Evolutionary conservation across 2,113 vertebrate species (phyloP), one percentile per base, ranked within the genome.

Genomic region (Silurus asotus): DNA sequence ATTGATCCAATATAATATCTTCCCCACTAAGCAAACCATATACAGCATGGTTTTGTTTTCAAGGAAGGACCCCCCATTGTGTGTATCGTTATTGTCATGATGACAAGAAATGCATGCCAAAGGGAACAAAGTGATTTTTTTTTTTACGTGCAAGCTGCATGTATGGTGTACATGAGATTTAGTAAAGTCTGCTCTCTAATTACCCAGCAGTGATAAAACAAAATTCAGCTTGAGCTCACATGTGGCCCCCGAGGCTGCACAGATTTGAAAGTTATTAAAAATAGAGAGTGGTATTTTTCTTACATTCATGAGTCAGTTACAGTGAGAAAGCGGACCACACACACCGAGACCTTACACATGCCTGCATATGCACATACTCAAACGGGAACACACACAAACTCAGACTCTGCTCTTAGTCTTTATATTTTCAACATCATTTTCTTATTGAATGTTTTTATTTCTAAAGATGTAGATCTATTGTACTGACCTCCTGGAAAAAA

Each of bases 231-330:
- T 89, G 90, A 89, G 91, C 90, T 90, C 82, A 88, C 69, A 86
- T 80, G 78, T 56, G 79, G 89, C 72, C 89, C 92, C 91, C 86
- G 81, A 62, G 92, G 93, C 93, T 88, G 90, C 90, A 84, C 87
- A 91, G 93, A 94, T 95, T 94, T 92, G 89, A 91, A 92, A 92
- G 94, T 94, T 95, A 95, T 95, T 94, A 94, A 94, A 95, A 94
- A 91, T 92, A 92, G 90, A 92, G 91, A 91, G 90, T 84, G 67
- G 89, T 89, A 88, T 92, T 92, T 94, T 94, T 93, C 90, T 93
- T 91, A 89, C 91, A 92, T 89, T 93, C 90, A 72, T 93, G 90
- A 91, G 90, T 94, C 87, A 91, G 91, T 92, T 92, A 87, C 91
- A 92, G 91, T 91, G 89, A 86, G 61, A 72, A 84, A 85, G 80